Conservation (phyloP, 2,113 vertebrate genomes). For the Columba livia region DNA sequence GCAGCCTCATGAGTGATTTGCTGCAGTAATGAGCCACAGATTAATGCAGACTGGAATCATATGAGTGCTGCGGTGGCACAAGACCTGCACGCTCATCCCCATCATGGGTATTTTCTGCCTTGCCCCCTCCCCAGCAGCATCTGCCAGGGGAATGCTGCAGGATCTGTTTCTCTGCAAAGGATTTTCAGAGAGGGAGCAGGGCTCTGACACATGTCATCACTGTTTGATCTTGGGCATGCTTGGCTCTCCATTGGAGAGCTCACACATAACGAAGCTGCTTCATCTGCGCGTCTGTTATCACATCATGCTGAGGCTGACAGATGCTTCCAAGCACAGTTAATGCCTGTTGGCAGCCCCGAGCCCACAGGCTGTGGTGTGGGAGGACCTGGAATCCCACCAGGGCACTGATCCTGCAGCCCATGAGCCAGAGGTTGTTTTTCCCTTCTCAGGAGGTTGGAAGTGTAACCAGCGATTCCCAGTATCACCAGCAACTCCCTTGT, state of each 20-base stretch:
- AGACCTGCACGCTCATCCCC: not conserved
- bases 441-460: not conserved
- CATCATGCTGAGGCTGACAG: conserved; percentile 7
- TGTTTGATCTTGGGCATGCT: conserved; percentile 35
- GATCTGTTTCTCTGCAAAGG: not conserved
- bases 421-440: not conserved
- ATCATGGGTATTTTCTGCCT: not conserved
- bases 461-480: not conserved
- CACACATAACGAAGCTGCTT: not conserved
- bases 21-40: not conserved
- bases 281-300: conserved; percentile 30
- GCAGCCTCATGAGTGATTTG: not conserved
- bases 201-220: not conserved
- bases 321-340: conserved; percentile 50
- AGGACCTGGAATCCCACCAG: not conserved
- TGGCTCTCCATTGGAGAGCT: not conserved
- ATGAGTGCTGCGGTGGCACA: not conserved
- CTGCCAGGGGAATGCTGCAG: not conserved
- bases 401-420: not conserved
- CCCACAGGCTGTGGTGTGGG: not conserved
- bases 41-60: not conserved
- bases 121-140: conserved; percentile 15
- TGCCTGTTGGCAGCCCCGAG: not conserved
- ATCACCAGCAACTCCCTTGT: not conserved
- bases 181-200: not conserved